phyloP scores from a whole-genome alignment of 2,113 vertebrate species.

The Tetrao urogallus region DNA sequence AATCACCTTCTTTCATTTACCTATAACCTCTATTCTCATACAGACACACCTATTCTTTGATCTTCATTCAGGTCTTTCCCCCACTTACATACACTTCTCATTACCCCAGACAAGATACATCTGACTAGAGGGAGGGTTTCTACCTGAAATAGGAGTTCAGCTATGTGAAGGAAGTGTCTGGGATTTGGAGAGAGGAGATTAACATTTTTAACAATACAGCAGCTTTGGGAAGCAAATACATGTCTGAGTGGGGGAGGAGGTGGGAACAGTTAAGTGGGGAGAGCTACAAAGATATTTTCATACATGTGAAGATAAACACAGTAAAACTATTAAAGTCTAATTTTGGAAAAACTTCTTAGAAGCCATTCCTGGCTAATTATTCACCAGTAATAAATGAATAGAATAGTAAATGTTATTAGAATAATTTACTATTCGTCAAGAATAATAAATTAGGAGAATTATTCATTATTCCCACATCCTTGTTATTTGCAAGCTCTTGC shows the following conservation, averaged over 20 bases:
- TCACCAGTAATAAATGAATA: constrained; percentile 62
- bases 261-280: constrained; percentile 35
- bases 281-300: constrained; percentile 61
- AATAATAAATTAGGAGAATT: constrained; percentile 65
- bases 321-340: constrained; percentile 69
- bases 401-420: constrained; percentile 65
- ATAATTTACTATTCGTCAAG: constrained; percentile 71
- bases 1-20: constrained; percentile 63
- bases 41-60: constrained; percentile 65
- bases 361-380: constrained; percentile 49
- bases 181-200: constrained; percentile 16
- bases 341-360: constrained; percentile 67
- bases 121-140: constrained; percentile 5
- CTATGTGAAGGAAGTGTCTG: constrained; percentile 1
- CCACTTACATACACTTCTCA: constrained; percentile 22
- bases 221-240: constrained; percentile 37
- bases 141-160: constrained; percentile 4
- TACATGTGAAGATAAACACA: constrained; percentile 66
- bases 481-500: constrained; percentile 58
- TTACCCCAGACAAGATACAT: constrained; percentile 16
- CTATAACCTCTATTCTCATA: constrained; percentile 61
- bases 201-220: constrained; percentile 24
- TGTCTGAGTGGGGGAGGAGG: constrained; percentile 21
- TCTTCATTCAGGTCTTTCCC: constrained; percentile 58
- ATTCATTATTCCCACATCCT: constrained; percentile 66